A percentile compares a stretch with the other conserved stretches of the same genome.
Evolutionary conservation across 1,140 invertebrate species (phyloP).

Genomic region (Drosophila paulistorum): DNA sequence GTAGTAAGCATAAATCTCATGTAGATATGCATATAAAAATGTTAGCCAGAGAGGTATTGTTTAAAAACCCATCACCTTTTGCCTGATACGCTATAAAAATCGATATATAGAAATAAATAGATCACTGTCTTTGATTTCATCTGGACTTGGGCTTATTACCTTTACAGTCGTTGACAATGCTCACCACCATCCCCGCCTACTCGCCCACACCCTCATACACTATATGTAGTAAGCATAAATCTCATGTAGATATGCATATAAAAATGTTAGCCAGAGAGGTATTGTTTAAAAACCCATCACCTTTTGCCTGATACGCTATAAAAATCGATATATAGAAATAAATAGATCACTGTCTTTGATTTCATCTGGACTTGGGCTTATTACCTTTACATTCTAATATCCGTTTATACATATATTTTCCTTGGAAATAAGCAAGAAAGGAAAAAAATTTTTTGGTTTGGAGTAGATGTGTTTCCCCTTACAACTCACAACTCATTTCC

Average conservation of each 20-base stretch:
- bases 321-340: not conserved
- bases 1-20: constrained; percentile 38
- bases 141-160: not conserved
- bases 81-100: not conserved
- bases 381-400: not conserved
- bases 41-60: constrained; percentile 25
- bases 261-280: constrained; percentile 35
- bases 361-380: not conserved
- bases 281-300: not conserved
- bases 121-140: not conserved
- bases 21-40: constrained; percentile 44
- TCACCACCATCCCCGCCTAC: not conserved
- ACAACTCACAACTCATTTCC: not conserved
- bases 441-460: no score
- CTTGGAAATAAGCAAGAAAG: not conserved
- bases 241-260: constrained; percentile 41
- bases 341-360: not conserved
- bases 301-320: not conserved
- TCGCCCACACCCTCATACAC: not conserved
- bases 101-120: not conserved
- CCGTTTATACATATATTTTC: not conserved
- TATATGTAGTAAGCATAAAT: constrained; percentile 32
- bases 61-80: not conserved
- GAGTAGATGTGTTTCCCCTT: no score
- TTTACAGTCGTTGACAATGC: not conserved